Conservation (phyloP, 2,797 vertebrate species). For the Astyanax mexicanus region DNA sequence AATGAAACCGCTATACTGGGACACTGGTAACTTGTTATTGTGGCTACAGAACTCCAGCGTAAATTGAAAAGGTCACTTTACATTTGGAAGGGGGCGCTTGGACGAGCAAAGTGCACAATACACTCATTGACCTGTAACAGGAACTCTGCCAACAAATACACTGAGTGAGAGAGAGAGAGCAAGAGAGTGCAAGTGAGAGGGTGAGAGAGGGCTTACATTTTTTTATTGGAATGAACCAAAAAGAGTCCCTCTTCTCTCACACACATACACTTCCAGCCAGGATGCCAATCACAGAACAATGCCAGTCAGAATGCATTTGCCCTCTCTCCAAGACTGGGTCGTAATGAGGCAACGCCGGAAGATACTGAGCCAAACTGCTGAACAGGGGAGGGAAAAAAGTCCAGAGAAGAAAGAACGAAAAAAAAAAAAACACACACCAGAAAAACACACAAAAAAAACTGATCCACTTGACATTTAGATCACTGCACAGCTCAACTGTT, state of each 20-base stretch:
- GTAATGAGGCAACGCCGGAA: conserved; percentile 67
- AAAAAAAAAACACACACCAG: no score
- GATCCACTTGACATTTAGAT: conserved; percentile 34
- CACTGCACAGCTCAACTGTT: conserved; percentile 11
- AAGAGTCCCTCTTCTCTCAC: conserved; percentile 4
- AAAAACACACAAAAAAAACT: no score
- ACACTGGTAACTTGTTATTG: conserved; percentile 48
- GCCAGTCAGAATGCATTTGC: conserved; percentile 75
- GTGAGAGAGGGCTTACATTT: conserved; percentile 6
- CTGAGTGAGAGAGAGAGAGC: background rate
- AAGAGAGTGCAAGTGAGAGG: conserved; percentile 22
- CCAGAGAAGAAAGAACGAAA: conserved; percentile 45
- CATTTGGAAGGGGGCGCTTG: conserved; percentile 61
- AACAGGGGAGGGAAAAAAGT: conserved; percentile 51
- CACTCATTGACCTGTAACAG: conserved; percentile 71
- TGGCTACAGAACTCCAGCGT: conserved; percentile 56
- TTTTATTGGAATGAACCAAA: conserved; percentile 56
- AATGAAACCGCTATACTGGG: conserved; percentile 34
- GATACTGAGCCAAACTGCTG: conserved; percentile 27
- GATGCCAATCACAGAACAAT: conserved; percentile 79
- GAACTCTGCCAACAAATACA: conserved; percentile 63
- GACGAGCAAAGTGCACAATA: conserved; percentile 68
- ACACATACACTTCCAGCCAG: conserved; percentile 57
- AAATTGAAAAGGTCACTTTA: conserved; percentile 71
- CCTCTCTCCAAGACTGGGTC: conserved; percentile 65